These are phyloP conservation scores for Nannobrachium achirus DNA, from an alignment of 2,113 vertebrate species.

Conservation along the genomic window DNA sequence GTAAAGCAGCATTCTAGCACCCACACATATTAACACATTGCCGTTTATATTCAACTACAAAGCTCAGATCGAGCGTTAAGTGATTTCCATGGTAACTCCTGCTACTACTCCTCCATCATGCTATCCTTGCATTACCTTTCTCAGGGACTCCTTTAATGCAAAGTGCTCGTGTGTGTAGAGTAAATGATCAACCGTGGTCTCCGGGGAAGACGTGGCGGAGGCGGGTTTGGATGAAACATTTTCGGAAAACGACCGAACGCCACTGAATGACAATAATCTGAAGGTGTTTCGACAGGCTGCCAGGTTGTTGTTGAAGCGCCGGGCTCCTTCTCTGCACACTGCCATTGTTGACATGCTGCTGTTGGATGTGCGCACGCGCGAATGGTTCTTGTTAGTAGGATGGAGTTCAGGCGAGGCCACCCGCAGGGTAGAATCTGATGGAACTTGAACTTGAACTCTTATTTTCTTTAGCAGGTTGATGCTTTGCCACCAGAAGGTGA, in stretches of 20 bases:
- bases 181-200: conserved; percentile 31
- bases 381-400: fast-evolving
- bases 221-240: conserved; percentile 53
- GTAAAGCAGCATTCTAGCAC: background rate
- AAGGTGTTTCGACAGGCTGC: conserved; percentile 20
- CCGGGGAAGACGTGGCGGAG: background rate
- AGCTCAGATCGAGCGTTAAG: too few relatives aligned
- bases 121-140: conserved; percentile 74
- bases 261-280: conserved; percentile 12
- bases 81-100: background rate
- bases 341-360: conserved; percentile 62
- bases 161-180: conserved; percentile 70
- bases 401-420: too few relatives aligned
- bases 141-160: conserved; percentile 73
- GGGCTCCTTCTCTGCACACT: conserved; percentile 19
- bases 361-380: conserved; percentile 69
- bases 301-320: conserved; percentile 27
- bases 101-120: background rate
- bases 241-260: conserved; percentile 61
- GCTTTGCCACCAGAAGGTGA: too few relatives aligned
- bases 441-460: too few relatives aligned
- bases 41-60: background rate
- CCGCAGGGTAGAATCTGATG: too few relatives aligned
- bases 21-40: background rate
- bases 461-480: too few relatives aligned